These are phyloP conservation scores for Halictus ligatus DNA, from an alignment of 2,888 invertebrate genomes.

Conservation along the genomic window DNA sequence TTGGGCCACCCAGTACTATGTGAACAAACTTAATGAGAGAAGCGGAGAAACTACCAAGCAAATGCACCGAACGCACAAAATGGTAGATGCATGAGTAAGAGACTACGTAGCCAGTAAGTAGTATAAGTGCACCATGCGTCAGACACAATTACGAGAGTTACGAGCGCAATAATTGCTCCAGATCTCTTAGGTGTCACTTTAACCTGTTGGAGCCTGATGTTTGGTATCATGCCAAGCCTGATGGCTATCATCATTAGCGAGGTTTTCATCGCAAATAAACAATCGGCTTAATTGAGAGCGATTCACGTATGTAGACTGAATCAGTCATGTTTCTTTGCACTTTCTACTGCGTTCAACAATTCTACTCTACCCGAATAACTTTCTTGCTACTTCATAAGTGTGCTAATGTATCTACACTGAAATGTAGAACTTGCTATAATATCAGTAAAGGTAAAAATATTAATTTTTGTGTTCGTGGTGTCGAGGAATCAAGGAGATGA, in stretches of 20 bases:
- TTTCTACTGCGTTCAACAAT: neutral
- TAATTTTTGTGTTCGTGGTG: neutral
- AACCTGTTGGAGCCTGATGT: slow-evolving; percentile 66
- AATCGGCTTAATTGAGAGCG: neutral
- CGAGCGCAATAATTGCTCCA: slow-evolving; percentile 57
- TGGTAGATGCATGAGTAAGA: neutral
- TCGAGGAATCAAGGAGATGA: too few relatives aligned
- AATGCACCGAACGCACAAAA: neutral
- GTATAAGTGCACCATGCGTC: slow-evolving; percentile 56
- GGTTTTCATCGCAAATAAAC: slow-evolving; percentile 6
- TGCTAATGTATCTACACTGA: neutral
- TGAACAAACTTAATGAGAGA: neutral
- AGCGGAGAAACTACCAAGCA: neutral
- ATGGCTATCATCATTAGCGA: slow-evolving; percentile 31
- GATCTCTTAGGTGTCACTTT: slow-evolving; percentile 54
- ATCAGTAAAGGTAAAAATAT: neutral
- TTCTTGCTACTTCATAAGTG: neutral
- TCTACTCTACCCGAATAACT: neutral
- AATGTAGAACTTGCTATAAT: neutral
- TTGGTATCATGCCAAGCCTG: slow-evolving; percentile 40
- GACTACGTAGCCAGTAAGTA: slow-evolving; percentile 50
- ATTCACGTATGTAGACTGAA: neutral
- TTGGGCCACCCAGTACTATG: neutral
- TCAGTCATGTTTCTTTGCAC: neutral
- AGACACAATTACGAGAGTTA: slow-evolving; percentile 63